Conservation (phyloP, 64 coral and sea anemone genomes). For the Dendrophyllia cribrosa region DNA sequence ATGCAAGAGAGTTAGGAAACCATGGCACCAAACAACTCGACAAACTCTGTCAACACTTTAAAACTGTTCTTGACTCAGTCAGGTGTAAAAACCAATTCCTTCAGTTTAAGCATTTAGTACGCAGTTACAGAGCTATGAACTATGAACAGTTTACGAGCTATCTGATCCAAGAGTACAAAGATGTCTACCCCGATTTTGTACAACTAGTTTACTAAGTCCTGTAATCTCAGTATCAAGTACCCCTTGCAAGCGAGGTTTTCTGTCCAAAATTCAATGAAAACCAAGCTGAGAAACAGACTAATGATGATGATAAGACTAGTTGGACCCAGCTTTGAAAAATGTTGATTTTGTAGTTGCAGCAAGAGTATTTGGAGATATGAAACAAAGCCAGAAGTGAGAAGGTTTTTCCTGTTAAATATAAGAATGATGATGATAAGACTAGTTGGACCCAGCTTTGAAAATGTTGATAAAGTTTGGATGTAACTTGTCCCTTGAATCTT, state of each 20-base stretch:
- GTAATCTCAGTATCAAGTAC: conserved; percentile 22
- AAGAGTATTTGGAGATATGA: conserved; percentile 22
- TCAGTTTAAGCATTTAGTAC: conserved; percentile 37
- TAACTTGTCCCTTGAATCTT: no score
- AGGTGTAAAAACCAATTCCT: conserved; percentile 4
- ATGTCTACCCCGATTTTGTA: conserved; percentile 47
- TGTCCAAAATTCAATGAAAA: conserved; percentile 43
- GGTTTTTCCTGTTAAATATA: background rate
- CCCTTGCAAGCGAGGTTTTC: conserved; percentile 32
- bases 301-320: conserved; percentile 55
- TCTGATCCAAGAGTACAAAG: conserved; percentile 33
- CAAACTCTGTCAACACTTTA: conserved; percentile 24
- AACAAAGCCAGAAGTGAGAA: conserved; percentile 28
- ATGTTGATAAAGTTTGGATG: no score
- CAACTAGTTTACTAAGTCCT: conserved; percentile 20
- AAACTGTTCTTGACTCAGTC: background rate
- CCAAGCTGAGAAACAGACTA: conserved; percentile 50
- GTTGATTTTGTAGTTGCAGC: conserved; percentile 47
- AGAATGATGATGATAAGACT: conserved; percentile 53
- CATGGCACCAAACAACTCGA: conserved; percentile 17
- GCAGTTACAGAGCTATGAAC: conserved; percentile 45
- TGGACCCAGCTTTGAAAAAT: conserved; percentile 33
- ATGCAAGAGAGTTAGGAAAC: conserved; percentile 13
- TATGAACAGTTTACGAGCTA: conserved; percentile 48
- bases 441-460: conserved; percentile 27